phyloP scores from a whole-genome alignment of 1,140 invertebrate genomes.

The Drosophila suzukii region DNA sequence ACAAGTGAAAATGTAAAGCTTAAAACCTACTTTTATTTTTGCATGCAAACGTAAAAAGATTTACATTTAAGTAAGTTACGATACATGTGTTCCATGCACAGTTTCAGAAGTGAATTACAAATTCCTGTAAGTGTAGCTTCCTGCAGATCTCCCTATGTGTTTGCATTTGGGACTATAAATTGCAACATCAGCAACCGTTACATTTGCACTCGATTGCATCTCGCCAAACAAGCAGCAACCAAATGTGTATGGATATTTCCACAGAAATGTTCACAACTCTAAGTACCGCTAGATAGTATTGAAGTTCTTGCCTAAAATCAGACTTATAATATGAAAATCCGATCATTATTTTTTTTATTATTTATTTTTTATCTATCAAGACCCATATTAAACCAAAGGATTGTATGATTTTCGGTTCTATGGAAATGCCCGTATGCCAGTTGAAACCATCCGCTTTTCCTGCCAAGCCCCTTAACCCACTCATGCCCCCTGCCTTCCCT shows the following conservation, averaged over 20 bases:
- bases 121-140: constrained; percentile 13
- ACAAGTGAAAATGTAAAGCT: too few species aligned
- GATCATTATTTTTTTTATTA: background rate
- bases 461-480: constrained; percentile 8
- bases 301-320: background rate
- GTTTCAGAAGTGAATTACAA: background rate
- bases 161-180: constrained; percentile 45
- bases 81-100: too few species aligned
- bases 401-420: background rate
- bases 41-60: too few species aligned
- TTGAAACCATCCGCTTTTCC: constrained; percentile 10
- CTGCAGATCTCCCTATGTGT: constrained; percentile 20
- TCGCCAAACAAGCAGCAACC: constrained; percentile 5
- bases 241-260: background rate
- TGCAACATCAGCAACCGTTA: constrained; percentile 47
- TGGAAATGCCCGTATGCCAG: constrained; percentile 34
- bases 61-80: too few species aligned
- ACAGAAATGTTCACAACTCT: background rate
- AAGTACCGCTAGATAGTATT: background rate
- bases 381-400: too few species aligned
- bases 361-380: too few species aligned
- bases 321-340: background rate
- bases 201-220: constrained; percentile 28
- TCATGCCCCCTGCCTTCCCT: background rate
- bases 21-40: too few species aligned